Percentiles rank a stretch among this genome's conserved stretches.
These are phyloP conservation scores for Smutsia temminckii DNA, from an alignment of 2,797 vertebrate genomes.

Conservation along the genomic window DNA sequence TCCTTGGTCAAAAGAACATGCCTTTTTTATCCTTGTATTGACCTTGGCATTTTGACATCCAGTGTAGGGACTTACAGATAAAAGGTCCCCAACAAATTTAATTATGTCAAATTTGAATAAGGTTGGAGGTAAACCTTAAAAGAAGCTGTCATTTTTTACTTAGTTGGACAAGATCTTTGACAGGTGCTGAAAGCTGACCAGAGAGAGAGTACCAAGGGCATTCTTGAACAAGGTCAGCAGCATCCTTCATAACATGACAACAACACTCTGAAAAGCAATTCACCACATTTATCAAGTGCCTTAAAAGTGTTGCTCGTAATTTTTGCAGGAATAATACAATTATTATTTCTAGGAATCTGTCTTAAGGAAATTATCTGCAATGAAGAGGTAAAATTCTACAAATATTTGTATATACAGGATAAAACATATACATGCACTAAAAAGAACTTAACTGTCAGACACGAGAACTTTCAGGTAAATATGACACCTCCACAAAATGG, in stretches of 20 bases:
- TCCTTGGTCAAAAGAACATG: background rate
- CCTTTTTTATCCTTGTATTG: background rate
- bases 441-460: background rate
- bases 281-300: background rate
- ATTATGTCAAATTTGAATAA: background rate
- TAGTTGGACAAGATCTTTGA: background rate
- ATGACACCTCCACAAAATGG: background rate
- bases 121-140: background rate
- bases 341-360: background rate
- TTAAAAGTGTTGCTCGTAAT: background rate
- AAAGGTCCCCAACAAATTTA: background rate
- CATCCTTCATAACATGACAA: background rate
- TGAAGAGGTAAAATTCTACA: background rate
- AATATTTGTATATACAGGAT: background rate
- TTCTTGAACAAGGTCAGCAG: background rate
- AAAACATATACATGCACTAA: background rate
- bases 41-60: background rate
- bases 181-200: background rate
- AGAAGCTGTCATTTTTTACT: background rate
- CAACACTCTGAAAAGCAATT: background rate
- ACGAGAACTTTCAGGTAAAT: background rate
- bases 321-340: background rate
- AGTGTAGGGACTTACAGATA: background rate
- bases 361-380: background rate
- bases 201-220: background rate